Evolutionary conservation across 2,797 vertebrate species (phyloP).

Genomic region (Anguilla anguilla): DNA sequence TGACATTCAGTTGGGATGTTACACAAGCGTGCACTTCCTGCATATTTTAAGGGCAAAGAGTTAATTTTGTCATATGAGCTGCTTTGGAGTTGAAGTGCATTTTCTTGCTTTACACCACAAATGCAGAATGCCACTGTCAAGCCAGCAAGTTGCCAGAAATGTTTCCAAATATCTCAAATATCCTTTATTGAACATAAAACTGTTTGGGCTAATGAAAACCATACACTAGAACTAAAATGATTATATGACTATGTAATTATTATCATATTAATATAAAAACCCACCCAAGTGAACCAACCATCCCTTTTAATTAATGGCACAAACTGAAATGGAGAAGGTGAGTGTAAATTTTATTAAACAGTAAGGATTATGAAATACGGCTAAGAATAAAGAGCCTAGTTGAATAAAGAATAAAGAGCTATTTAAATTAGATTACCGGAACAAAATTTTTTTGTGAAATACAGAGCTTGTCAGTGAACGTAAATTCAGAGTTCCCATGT

Average conservation of each 20-base stretch:
- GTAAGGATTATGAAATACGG: neutral
- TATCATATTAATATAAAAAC: too few relatives aligned
- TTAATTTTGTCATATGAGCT: neutral
- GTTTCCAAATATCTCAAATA: neutral
- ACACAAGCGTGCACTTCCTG: neutral
- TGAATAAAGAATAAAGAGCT: too few relatives aligned
- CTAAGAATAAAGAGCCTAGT: neutral
- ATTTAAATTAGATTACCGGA: neutral
- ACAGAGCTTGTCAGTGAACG: neutral
- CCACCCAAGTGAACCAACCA: neutral
- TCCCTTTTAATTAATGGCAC: neutral
- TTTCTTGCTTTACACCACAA: neutral
- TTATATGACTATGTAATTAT: too few relatives aligned
- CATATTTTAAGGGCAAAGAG: neutral
- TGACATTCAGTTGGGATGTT: neutral
- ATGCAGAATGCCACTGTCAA: neutral
- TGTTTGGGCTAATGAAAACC: neutral
- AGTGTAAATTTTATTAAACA: neutral
- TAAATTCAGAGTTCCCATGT: neutral
- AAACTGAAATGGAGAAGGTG: neutral
- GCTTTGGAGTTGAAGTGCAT: neutral
- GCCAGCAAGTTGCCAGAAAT: neutral
- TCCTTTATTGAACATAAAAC: neutral
- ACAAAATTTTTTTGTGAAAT: slow-evolving; percentile 7
- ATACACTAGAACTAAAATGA: neutral